phyloP scores from a whole-genome alignment of 2,113 vertebrate species.

The Ascaphus truei region DNA sequence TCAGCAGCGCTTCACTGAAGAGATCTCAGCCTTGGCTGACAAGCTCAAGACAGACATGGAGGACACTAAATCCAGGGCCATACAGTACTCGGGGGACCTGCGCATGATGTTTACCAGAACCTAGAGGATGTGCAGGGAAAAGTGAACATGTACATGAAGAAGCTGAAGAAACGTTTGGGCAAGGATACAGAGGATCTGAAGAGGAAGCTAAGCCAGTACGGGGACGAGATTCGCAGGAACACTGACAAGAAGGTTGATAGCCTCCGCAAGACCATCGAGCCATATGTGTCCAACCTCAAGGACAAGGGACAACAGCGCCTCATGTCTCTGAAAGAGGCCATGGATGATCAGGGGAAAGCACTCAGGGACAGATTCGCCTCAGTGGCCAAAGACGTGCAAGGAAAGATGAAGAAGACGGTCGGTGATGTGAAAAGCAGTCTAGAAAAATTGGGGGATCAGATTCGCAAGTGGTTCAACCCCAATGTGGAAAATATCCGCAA shows the following conservation, averaged over 20 bases:
- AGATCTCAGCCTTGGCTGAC: conserved; percentile 57
- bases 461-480: conserved; percentile 56
- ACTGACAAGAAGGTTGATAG: conserved; percentile 52
- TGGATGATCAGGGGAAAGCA: conserved; percentile 55
- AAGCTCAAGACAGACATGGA: conserved; percentile 68
- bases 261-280: conserved; percentile 50
- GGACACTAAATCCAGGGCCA: conserved; percentile 60
- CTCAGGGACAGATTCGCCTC: conserved; percentile 54
- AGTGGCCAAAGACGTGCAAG: conserved; percentile 52
- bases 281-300: conserved; percentile 49
- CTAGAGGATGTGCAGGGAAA: conserved; percentile 52
- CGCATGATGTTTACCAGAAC: conserved; percentile 64
- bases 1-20: conserved; percentile 48
- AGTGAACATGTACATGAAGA: conserved; percentile 56
- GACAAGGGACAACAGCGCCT: conserved; percentile 52
- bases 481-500: conserved; percentile 55
- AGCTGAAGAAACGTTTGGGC: conserved; percentile 70
- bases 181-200: conserved; percentile 67
- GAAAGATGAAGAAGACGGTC: conserved; percentile 57
- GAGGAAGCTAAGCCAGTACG: conserved; percentile 57
- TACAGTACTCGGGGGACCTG: conserved; percentile 62
- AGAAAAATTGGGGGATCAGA: conserved; percentile 56
- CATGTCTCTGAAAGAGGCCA: conserved; percentile 44
- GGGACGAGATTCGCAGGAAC: conserved; percentile 60
- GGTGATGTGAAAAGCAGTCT: conserved; percentile 54